Evolutionary conservation across 2,113 vertebrate species (phyloP).

Genomic region (Protomyctophum bolini): DNA sequence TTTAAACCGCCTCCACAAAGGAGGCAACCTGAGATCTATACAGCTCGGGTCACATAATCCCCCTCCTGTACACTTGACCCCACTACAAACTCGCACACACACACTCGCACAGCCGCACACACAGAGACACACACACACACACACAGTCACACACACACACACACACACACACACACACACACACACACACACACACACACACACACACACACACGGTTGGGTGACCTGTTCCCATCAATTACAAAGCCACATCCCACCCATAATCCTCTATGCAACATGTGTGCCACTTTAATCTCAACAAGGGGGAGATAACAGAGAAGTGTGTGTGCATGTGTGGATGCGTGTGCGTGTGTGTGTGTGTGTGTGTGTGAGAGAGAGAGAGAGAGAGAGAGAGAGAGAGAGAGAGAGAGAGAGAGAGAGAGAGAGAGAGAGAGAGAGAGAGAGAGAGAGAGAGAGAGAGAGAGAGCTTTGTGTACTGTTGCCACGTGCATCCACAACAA

Average conservation of each 20-base stretch:
- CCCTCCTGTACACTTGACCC: constrained; percentile 37
- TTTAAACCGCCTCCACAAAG: constrained; percentile 24
- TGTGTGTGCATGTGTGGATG: constrained; percentile 19
- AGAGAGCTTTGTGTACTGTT: constrained; percentile 16
- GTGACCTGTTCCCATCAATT: constrained; percentile 46
- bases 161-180: constrained; percentile 1
- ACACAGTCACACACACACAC: constrained; percentile 8
- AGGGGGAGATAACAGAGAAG: constrained; percentile 47
- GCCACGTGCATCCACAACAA: constrained; percentile 45
- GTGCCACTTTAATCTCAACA: constrained; percentile 54
- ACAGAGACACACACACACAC: neutral
- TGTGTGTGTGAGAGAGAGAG: neutral
- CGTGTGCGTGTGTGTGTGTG: neutral
- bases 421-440: neutral
- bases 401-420: neutral
- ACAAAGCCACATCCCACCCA: constrained; percentile 22
- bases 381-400: constrained; percentile 12
- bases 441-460: constrained; percentile 13
- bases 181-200: constrained; percentile 14
- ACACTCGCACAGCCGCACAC: neutral
- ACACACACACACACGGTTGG: constrained; percentile 7
- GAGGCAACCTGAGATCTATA: constrained; percentile 26
- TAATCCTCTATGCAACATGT: constrained; percentile 41
- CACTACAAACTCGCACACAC: neutral
- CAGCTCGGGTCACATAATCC: constrained; percentile 48